phyloP scores from a whole-genome alignment of 53 echinoderm and acorn worm species.

The Hippasteria phrygiana region DNA sequence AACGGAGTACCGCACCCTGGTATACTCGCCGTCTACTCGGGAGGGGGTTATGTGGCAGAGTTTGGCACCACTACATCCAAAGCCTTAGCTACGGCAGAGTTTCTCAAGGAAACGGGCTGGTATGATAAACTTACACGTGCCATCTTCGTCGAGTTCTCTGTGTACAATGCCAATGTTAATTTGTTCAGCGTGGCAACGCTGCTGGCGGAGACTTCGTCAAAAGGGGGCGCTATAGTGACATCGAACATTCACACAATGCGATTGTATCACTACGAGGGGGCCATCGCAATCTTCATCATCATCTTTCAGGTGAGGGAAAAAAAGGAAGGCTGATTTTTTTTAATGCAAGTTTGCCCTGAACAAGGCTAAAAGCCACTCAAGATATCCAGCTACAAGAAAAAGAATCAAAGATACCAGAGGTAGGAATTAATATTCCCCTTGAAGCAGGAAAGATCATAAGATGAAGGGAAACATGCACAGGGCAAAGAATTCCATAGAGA shows the following conservation, averaged over 20 bases:
- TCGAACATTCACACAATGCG: constrained; percentile 69
- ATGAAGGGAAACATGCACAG: too few species aligned
- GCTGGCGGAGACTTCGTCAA: constrained; percentile 68
- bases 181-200: constrained; percentile 81
- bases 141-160: constrained; percentile 80
- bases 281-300: constrained; percentile 50
- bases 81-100: constrained; percentile 56
- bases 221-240: constrained; percentile 69
- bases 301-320: constrained; percentile 79
- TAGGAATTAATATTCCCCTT: too few species aligned
- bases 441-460: too few species aligned
- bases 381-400: too few species aligned
- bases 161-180: constrained; percentile 82
- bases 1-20: constrained; percentile 72
- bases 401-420: too few species aligned
- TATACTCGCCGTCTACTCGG: constrained; percentile 66
- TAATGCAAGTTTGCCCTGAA: too few species aligned
- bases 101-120: constrained; percentile 69
- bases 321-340: too few species aligned
- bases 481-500: too few species aligned
- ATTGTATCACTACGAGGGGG: constrained; percentile 77
- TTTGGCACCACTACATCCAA: constrained; percentile 63
- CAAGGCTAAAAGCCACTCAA: too few species aligned
- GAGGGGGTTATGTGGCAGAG: constrained; percentile 80
- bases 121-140: constrained; percentile 79